Percentiles rank a stretch among this genome's conserved stretches.
phyloP scores from a whole-genome alignment of 2,113 vertebrate species.

The Etia nguti region DNA sequence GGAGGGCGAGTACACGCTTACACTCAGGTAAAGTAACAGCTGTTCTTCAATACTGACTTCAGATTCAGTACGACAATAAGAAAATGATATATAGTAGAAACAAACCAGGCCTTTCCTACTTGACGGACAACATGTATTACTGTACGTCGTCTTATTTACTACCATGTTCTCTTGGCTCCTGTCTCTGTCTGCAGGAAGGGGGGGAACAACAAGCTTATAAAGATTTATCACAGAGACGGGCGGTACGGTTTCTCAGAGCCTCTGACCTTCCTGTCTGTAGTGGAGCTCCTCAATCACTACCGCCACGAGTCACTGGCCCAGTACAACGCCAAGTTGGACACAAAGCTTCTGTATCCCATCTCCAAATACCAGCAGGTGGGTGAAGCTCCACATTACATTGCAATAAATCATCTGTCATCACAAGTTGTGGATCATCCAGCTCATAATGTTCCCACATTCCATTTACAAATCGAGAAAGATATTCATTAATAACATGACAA shows the following conservation, averaged over 20 bases:
- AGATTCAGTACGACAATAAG: background rate
- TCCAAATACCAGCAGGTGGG: slow-evolving; percentile 96
- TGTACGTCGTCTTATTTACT: background rate
- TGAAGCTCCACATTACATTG: background rate
- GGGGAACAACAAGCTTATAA: slow-evolving; percentile 98
- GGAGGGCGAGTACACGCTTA: slow-evolving; percentile 89
- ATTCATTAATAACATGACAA: background rate
- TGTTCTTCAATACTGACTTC: background rate
- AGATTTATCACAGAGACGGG: slow-evolving; percentile 93
- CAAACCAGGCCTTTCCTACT: background rate
- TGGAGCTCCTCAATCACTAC: slow-evolving; percentile 96
- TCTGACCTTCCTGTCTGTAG: slow-evolving; percentile 91
- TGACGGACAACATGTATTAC: background rate
- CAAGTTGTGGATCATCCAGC: background rate
- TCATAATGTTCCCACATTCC: background rate
- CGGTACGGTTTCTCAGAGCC: slow-evolving; percentile 97
- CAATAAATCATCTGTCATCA: background rate
- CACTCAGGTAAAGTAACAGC: slow-evolving; percentile 60
- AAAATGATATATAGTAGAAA: background rate
- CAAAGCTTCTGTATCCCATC: slow-evolving; percentile 89
- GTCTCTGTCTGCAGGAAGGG: slow-evolving; percentile 85
- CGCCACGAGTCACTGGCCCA: slow-evolving; percentile 95
- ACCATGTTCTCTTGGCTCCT: background rate
- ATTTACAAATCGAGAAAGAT: background rate
- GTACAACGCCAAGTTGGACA: slow-evolving; percentile 96